Percentiles rank a stretch among this genome's conserved stretches.
phyloP scores from a whole-genome alignment of 2,113 vertebrate genomes.

The Antigone vipio region DNA sequence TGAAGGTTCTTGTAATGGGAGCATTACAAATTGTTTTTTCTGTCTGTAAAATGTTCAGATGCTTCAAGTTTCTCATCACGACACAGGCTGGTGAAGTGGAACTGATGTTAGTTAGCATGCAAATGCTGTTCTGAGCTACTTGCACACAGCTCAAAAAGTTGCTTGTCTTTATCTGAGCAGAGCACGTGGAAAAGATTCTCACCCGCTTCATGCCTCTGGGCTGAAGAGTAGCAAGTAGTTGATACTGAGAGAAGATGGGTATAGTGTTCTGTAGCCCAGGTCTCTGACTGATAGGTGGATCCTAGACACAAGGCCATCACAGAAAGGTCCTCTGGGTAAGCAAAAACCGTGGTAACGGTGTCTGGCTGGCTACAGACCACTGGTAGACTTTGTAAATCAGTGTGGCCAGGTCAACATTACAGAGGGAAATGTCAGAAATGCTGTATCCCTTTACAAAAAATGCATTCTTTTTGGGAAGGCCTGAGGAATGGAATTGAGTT shows the following conservation, averaged over 20 bases:
- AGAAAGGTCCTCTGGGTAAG: not conserved
- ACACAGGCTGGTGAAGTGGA: not conserved
- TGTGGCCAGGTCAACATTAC: not conserved
- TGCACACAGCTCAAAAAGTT: not conserved
- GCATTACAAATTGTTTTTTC: not conserved
- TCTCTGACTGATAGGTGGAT: not conserved
- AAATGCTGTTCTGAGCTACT: not conserved
- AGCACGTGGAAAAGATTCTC: not conserved
- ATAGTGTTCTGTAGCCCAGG: not conserved
- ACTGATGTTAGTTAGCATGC: not conserved
- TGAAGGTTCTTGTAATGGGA: not conserved
- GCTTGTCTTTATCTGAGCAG: not conserved
- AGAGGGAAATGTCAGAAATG: not conserved
- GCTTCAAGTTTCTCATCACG: not conserved
- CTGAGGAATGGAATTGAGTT: not conserved
- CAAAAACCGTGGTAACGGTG: not conserved
- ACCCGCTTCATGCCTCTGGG: not conserved
- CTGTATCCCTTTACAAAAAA: not conserved
- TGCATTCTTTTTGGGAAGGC: not conserved
- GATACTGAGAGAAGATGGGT: not conserved
- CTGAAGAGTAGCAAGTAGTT: not conserved
- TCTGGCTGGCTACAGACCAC: not conserved
- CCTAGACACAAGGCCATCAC: not conserved
- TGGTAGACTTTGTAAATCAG: not conserved
- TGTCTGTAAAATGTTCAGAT: not conserved